phyloP scores from a whole-genome alignment of 2,113 vertebrate species.

The Puffinus mauretanicus region DNA sequence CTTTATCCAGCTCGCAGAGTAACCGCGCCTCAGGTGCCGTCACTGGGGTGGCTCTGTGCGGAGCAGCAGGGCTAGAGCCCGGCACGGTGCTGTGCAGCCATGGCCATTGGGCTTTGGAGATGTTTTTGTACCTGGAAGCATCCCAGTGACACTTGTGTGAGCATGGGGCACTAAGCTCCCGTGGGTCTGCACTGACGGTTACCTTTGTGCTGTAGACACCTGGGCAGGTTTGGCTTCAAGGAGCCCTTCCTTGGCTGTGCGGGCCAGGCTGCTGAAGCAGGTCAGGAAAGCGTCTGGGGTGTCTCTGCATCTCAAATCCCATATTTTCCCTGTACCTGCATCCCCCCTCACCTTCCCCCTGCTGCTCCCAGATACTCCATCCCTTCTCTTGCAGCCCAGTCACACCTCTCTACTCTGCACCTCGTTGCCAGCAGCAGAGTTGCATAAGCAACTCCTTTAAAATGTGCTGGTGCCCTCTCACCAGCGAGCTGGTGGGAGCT shows the following conservation, averaged over 20 bases:
- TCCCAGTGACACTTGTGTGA: neutral
- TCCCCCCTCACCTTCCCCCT: neutral
- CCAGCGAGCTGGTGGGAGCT: neutral
- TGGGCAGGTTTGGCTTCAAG: neutral
- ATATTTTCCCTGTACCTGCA: neutral
- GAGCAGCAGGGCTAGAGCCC: neutral
- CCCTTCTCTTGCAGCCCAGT: neutral
- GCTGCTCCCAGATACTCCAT: neutral
- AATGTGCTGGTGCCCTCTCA: neutral
- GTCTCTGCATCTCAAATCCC: neutral
- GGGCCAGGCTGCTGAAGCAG: neutral
- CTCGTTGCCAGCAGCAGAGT: neutral
- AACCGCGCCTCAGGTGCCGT: neutral
- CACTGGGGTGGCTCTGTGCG: neutral
- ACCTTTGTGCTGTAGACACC: neutral
- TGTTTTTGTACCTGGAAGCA: neutral
- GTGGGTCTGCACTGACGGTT: neutral
- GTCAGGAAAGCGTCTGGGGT: neutral
- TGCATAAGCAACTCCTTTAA: neutral
- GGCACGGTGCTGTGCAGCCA: neutral
- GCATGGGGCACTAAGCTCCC: neutral
- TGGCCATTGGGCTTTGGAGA: rapidly evolving
- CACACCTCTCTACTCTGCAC: neutral
- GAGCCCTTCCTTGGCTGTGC: neutral
- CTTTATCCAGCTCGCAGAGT: neutral